Conservation (phyloP, 2,113 vertebrate species). For the Tenebrosternarchus preto region DNA sequence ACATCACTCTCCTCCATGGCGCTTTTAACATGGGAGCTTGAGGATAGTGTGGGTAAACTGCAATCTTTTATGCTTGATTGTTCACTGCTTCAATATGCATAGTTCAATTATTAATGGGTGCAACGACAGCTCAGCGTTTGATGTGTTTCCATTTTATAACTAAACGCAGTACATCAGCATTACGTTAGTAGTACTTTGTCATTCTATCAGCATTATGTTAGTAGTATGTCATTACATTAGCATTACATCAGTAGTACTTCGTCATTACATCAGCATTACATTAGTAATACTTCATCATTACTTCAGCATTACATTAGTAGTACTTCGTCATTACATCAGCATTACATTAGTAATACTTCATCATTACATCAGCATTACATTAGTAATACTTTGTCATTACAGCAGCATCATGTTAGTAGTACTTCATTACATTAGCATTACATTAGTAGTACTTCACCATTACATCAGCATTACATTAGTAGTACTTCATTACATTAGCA, state of each 20-base stretch:
- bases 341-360: too few relatives aligned
- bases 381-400: background rate
- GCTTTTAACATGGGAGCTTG: slow-evolving; percentile 15
- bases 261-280: too few relatives aligned
- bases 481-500: slow-evolving; percentile 17
- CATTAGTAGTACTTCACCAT: background rate
- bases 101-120: slow-evolving; percentile 49
- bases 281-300: too few relatives aligned
- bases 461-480: too few relatives aligned
- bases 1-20: background rate
- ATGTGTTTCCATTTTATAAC: slow-evolving; percentile 40
- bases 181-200: background rate
- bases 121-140: slow-evolving; percentile 17
- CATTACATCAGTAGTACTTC: background rate
- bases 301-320: slow-evolving; percentile 1
- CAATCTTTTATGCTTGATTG: slow-evolving; percentile 32
- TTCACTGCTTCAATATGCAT: slow-evolving; percentile 38
- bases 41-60: slow-evolving; percentile 32
- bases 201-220: too few relatives aligned
- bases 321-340: too few relatives aligned
- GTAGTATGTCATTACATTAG: slow-evolving; percentile 24
- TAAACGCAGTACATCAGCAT: slow-evolving; percentile 30
- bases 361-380: slow-evolving; percentile 22
- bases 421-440: slow-evolving; percentile 16
- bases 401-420: too few relatives aligned